Evolutionary conservation across 2,888 invertebrate genomes (phyloP).

Genomic region (Cheilosia vernalis): DNA sequence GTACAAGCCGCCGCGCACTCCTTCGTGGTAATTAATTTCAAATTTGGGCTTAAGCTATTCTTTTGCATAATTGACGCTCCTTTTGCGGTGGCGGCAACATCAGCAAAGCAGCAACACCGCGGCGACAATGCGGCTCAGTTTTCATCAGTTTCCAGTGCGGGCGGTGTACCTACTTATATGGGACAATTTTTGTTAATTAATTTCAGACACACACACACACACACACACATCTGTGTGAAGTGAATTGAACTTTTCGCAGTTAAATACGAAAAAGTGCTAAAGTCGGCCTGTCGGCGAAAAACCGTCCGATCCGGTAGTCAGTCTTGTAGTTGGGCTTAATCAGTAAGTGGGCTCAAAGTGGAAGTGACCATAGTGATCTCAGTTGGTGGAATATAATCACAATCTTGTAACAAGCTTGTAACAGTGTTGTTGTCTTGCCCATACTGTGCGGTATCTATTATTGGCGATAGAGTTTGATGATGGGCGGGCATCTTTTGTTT

Average conservation of each 20-base stretch:
- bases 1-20: slow-evolving; percentile 12
- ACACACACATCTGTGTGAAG: slow-evolving; percentile 29
- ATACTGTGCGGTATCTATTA: background rate
- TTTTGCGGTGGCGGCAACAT: slow-evolving; percentile 26
- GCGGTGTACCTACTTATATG: slow-evolving; percentile 34
- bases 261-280: slow-evolving; percentile 19
- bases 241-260: slow-evolving; percentile 43
- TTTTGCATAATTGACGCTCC: slow-evolving; percentile 43
- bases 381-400: background rate
- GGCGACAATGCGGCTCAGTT: slow-evolving; percentile 21
- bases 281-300: slow-evolving; percentile 17
- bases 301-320: slow-evolving; percentile 5
- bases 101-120: background rate
- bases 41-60: slow-evolving; percentile 17
- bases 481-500: too few species aligned
- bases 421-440: background rate
- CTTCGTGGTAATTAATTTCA: slow-evolving; percentile 49
- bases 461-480: slow-evolving; percentile 11
- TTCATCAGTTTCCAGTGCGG: slow-evolving; percentile 25
- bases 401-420: background rate
- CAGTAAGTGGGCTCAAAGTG: slow-evolving; percentile 30
- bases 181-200: slow-evolving; percentile 51
- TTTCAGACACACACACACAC: slow-evolving; percentile 26
- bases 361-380: slow-evolving; percentile 15
- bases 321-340: slow-evolving; percentile 23